phyloP scores from a whole-genome alignment of 2,797 vertebrate species.

The Babyrousa celebensis region DNA sequence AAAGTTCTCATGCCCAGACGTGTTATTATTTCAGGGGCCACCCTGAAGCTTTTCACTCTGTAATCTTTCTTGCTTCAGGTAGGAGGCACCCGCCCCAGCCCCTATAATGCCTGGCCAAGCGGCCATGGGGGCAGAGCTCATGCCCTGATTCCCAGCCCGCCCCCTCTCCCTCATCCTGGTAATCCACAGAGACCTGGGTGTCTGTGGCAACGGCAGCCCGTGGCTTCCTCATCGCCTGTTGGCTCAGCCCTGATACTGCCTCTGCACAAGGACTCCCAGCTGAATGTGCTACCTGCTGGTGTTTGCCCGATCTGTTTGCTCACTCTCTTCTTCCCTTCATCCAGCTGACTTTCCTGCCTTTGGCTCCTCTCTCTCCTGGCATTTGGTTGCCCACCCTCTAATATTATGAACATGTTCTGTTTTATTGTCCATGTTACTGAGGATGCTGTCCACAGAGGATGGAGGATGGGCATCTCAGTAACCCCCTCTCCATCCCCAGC shows the following conservation, averaged over 20 bases:
- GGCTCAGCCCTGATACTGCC: not conserved
- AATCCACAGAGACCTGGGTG: not conserved
- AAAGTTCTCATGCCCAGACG: not conserved
- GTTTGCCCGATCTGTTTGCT: not conserved
- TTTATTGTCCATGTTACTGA: not conserved
- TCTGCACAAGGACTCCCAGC: not conserved
- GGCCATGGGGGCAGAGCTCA: not conserved
- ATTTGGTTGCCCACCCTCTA: not conserved
- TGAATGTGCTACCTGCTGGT: not conserved
- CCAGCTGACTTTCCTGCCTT: not conserved
- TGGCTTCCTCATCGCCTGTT: not conserved
- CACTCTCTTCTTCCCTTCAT: not conserved
- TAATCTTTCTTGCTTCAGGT: not conserved
- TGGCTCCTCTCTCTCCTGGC: not conserved
- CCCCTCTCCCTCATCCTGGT: not conserved
- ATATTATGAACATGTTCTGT: not conserved
- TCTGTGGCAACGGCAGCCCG: too few species aligned
- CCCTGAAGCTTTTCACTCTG: not conserved
- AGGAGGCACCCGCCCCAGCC: not conserved
- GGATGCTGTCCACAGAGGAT: not conserved
- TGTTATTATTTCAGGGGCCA: not conserved
- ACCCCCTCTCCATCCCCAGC: not conserved
- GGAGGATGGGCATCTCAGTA: fast-evolving
- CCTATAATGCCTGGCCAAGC: too few species aligned
- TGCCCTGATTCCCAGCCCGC: fast-evolving